phyloP scores from a whole-genome alignment of 2,797 vertebrate genomes.

The Phataginus tricuspis region DNA sequence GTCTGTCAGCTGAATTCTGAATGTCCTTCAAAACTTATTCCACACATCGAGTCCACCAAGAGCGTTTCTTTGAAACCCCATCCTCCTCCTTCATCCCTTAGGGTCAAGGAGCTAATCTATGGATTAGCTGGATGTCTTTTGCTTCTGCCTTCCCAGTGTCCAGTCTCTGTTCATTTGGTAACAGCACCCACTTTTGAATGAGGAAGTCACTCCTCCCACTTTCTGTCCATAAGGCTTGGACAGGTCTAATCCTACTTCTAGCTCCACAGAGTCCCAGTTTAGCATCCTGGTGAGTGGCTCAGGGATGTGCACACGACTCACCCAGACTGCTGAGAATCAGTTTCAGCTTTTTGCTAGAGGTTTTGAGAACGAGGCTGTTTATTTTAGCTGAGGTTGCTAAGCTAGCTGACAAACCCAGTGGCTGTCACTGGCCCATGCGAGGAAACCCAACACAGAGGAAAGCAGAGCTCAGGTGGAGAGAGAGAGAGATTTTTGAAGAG shows the following conservation, averaged over 20 bases:
- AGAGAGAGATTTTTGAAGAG: not conserved
- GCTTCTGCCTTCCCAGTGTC: not conserved
- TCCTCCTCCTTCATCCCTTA: too few relatives aligned
- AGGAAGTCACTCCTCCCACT: not conserved
- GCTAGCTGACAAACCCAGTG: not conserved
- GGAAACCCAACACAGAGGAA: not conserved
- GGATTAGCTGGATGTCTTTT: not conserved
- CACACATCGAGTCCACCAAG: not conserved
- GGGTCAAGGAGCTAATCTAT: not conserved
- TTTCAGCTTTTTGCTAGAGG: not conserved
- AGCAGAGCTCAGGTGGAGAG: not conserved
- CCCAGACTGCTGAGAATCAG: too few relatives aligned
- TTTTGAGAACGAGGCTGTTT: not conserved
- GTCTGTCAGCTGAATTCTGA: not conserved
- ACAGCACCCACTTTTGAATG: not conserved
- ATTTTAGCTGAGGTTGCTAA: not conserved
- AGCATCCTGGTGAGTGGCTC: too few relatives aligned
- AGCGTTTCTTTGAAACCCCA: not conserved
- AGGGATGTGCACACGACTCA: not conserved
- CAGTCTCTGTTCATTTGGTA: not conserved
- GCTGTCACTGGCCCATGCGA: accelerated
- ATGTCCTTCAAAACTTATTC: not conserved
- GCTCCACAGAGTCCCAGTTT: not conserved
- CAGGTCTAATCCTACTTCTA: not conserved
- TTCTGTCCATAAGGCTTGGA: not conserved